phyloP scores from a whole-genome alignment of 2,888 invertebrate species.

The Andricus curvator region DNA sequence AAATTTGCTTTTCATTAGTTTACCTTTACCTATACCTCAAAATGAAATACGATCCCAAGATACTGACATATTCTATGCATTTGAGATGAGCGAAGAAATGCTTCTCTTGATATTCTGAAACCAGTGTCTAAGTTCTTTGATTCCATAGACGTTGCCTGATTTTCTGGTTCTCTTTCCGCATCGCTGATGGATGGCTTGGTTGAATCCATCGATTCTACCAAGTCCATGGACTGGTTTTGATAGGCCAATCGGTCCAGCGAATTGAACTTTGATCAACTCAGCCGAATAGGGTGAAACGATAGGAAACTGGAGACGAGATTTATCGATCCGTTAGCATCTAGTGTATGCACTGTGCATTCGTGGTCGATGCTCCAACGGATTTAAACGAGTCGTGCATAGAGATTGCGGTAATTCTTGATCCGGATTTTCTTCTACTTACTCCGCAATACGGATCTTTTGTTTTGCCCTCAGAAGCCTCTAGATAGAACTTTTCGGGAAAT shows the following conservation, averaged over 20 bases:
- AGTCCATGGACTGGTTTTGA: conserved; percentile 32
- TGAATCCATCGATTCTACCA: conserved; percentile 32
- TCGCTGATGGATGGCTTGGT: conserved; percentile 14
- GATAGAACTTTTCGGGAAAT: conserved; percentile 12
- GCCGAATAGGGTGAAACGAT: conserved; percentile 31
- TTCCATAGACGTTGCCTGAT: conserved; percentile 7
- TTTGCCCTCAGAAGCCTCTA: not conserved
- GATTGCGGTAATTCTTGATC: conserved; percentile 40
- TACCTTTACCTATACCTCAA: conserved; percentile 2
- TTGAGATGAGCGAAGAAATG: conserved; percentile 33
- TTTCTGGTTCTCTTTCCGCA: not conserved
- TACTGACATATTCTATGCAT: conserved; percentile 39
- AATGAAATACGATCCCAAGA: conserved; percentile 34
- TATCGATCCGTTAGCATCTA: conserved; percentile 33
- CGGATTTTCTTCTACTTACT: conserved; percentile 38
- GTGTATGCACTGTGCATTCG: conserved; percentile 35
- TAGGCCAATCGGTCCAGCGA: conserved; percentile 40
- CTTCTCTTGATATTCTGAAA: conserved; percentile 27
- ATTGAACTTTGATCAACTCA: conserved; percentile 39
- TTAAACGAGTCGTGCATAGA: conserved; percentile 41
- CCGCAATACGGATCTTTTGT: conserved; percentile 37
- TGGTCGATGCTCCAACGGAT: conserved; percentile 34
- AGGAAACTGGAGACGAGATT: conserved; percentile 36
- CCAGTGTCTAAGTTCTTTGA: conserved; percentile 20
- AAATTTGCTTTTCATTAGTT: conserved; percentile 35